phyloP scores from a whole-genome alignment of 2,113 vertebrate species.

The Gallinago undulata region DNA sequence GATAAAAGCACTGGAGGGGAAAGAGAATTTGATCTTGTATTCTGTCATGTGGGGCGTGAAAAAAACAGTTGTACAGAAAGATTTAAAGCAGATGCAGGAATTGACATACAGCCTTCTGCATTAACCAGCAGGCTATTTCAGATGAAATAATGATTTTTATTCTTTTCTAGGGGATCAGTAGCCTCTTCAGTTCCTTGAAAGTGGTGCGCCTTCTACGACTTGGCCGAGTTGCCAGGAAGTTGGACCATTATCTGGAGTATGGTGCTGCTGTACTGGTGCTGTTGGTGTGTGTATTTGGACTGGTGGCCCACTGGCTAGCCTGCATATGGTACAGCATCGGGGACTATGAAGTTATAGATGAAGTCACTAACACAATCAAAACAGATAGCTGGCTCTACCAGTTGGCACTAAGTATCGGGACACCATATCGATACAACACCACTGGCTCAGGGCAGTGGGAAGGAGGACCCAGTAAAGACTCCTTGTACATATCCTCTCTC shows the following conservation, averaged over 20 bases:
- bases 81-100: neutral
- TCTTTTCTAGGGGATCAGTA: slow-evolving; percentile 90
- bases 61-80: neutral
- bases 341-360: slow-evolving; percentile 96
- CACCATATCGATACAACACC: slow-evolving; percentile 91
- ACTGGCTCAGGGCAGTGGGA: slow-evolving; percentile 93
- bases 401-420: slow-evolving; percentile 90
- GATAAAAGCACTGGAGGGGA: neutral
- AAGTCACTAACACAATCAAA: slow-evolving; percentile 92
- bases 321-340: slow-evolving; percentile 99
- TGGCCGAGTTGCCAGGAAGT: slow-evolving; percentile 91
- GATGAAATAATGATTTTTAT: neutral
- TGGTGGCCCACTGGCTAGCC: slow-evolving; percentile 97
- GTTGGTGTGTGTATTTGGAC: slow-evolving; percentile 94
- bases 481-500: slow-evolving; percentile 95
- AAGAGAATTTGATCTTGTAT: neutral
- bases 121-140: neutral
- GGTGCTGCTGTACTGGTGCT: slow-evolving; percentile 94
- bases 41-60: neutral
- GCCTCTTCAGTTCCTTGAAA: slow-evolving; percentile 96
- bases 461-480: slow-evolving; percentile 95
- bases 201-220: slow-evolving; percentile 93
- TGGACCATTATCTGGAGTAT: slow-evolving; percentile 97
- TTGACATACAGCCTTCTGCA: neutral
- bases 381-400: slow-evolving; percentile 98